phyloP scores from a whole-genome alignment of 2,113 vertebrate genomes.

The Cebidichthys violaceus region DNA sequence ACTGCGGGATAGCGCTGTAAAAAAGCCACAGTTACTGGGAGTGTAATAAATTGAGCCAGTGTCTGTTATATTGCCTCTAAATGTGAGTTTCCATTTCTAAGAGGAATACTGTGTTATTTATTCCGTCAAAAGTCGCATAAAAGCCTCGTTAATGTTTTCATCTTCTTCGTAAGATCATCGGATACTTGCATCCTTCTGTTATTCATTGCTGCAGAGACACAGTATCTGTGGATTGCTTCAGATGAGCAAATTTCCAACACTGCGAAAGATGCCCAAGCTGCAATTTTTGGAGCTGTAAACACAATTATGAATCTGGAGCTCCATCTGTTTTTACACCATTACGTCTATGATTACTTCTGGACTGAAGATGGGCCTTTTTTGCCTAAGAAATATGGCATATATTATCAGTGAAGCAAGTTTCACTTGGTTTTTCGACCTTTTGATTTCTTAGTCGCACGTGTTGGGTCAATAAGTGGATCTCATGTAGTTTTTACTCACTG shows the following conservation, averaged over 20 bases:
- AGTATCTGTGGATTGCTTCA: slow-evolving; percentile 8
- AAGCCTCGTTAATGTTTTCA: background rate
- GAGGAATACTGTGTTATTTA: background rate
- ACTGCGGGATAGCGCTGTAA: background rate
- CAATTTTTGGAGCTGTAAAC: slow-evolving; percentile 38
- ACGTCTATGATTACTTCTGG: slow-evolving; percentile 13
- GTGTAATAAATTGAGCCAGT: background rate
- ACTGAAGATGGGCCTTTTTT: background rate
- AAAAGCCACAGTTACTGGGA: background rate
- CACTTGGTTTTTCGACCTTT: background rate
- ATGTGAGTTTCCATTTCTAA: background rate
- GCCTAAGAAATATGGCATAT: background rate
- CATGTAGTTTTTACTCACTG: background rate
- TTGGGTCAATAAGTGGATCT: background rate
- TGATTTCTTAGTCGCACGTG: background rate
- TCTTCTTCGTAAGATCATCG: slow-evolving; percentile 1
- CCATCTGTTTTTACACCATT: slow-evolving; percentile 58
- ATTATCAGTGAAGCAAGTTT: background rate
- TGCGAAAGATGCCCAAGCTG: slow-evolving; percentile 32
- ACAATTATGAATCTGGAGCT: slow-evolving; percentile 28
- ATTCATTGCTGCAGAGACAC: background rate
- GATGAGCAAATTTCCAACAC: slow-evolving; percentile 12
- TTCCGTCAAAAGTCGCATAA: slow-evolving; percentile 1
- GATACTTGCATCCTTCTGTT: slow-evolving; percentile 1
- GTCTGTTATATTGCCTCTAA: background rate